Base-by-base conservation (phyloP, 2,113 vertebrate species). In the Pseudopodoces humilis region DNA sequence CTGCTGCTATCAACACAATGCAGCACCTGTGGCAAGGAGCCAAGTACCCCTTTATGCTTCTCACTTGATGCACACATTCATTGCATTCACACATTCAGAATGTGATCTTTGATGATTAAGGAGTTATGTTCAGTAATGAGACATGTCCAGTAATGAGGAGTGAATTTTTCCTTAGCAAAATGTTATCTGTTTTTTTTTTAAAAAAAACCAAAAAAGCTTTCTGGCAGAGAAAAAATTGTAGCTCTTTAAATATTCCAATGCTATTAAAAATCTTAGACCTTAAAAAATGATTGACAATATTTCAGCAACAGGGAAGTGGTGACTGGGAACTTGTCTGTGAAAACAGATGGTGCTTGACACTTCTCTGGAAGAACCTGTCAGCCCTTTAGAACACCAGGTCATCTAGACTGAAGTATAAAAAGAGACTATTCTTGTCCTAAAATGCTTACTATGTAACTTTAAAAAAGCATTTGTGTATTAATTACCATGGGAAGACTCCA, bases 271-370 rank as follows among this genome's bases (percentile, higher is more conserved):
- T 79, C 41, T 46, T 53, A 95, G 65, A 82, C 62, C 28, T 87
- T 56, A 82, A 13, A 7, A 79, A 91, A 68, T 83, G 82, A 88
- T 71, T 90, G 82, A 90, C 50, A 72, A 8, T 76, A 91, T 93
- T 92, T 96, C 55, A 93, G 23, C 49, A 90, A 76, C 80, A 87
- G 22, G 27, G 75, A 96, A 94, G 70, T 69, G 27, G n/a, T 91
- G 58, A 49, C 62, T 87, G 58, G 65, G 53, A 75, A 67, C 58
- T 68, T 2, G 1, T 72, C 52, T 90, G 37, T 76, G 75, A 79
- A 94, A 96, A 79, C 78, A 95, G 70, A 65, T 85, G 92, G 78
- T 64, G 28, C 30, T 85, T 76, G 44, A 64, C 60, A 71, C 21
- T 71, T 92, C 47, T n/a, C 27, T 91, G 70, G 56, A 89, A 87